Evolutionary conservation across 2,888 invertebrate genomes (phyloP).

Genomic region (Drosophila kanekoi): DNA sequence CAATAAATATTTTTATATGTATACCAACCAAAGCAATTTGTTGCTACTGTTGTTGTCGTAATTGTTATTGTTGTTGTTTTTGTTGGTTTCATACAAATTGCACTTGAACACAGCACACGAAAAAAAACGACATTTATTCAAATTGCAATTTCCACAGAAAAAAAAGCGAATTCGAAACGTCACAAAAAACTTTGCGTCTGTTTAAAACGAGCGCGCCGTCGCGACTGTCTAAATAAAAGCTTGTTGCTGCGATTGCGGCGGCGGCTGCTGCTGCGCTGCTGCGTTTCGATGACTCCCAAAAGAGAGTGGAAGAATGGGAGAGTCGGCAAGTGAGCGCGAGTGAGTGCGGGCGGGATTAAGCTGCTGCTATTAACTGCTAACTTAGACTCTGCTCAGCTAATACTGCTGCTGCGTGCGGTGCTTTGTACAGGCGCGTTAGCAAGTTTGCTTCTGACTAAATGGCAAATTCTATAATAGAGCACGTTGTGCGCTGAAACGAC

Average conservation of each 20-base stretch:
- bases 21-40: slow-evolving; percentile 44
- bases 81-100: slow-evolving; percentile 25
- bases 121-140: slow-evolving; percentile 47
- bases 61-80: not conserved
- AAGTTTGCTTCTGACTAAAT: slow-evolving; percentile 81
- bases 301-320: slow-evolving; percentile 15
- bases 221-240: slow-evolving; percentile 63
- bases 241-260: slow-evolving; percentile 9
- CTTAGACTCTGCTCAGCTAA: slow-evolving; percentile 17
- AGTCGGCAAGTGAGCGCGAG: slow-evolving; percentile 21
- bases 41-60: slow-evolving; percentile 5
- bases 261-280: slow-evolving; percentile 16
- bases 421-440: slow-evolving; percentile 78
- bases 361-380: slow-evolving; percentile 20
- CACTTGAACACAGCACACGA: slow-evolving; percentile 50
- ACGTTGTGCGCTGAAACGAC: slow-evolving; percentile 41
- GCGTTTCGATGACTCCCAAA: slow-evolving; percentile 21
- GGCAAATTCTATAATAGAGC: slow-evolving; percentile 61
- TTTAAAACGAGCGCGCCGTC: slow-evolving; percentile 77
- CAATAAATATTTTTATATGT: slow-evolving; percentile 8
- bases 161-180: slow-evolving; percentile 25
- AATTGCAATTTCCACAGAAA: slow-evolving; percentile 43
- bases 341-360: slow-evolving; percentile 26
- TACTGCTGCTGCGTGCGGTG: slow-evolving; percentile 41
- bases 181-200: slow-evolving; percentile 50